Base-by-base conservation (phyloP, 2,888 invertebrate genomes). In the Chorisops tibialis region DNA sequence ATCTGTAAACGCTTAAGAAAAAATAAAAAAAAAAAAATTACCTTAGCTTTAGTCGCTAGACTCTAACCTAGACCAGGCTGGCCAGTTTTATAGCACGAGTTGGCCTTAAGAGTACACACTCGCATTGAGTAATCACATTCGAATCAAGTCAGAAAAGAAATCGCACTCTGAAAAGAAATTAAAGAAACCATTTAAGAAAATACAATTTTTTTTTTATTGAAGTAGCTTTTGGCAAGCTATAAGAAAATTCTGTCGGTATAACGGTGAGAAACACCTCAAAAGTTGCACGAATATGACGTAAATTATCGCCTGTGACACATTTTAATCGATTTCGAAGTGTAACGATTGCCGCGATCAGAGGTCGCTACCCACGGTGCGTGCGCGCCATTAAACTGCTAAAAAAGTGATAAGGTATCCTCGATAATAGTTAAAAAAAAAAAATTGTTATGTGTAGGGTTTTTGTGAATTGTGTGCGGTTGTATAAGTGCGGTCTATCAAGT, bases 401-500 rank as follows among this genome's bases (percentile, higher is more conserved):
- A 6, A 22, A 30, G 56, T 56, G 56, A 56, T 56, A 56, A 56
- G 45, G 45, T 45, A 43, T 56, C 43, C 45, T 9, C 30, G n/a
- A n/a, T n/a, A n/a, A n/a, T n/a, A n/a, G n/a, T n/a, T 45, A 30
- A 45, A 56, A 43, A 9, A 35, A 56, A 45, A n/a, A n/a, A n/a
- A n/a, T n/a, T n/a, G n/a, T n/a, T n/a, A n/a, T n/a, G n/a, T n/a
- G n/a, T n/a, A n/a, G n/a, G n/a, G n/a, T n/a, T n/a, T n/a, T n/a
- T n/a, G 43, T 35, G 45, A 45, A 18, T 43, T 45, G 56, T 56
- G 1, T 56, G 56, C 43, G 56, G 56, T 30, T 37, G 43, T 56
- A 35, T 43, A 35, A 43, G 18, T 35, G 18, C 19, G 19, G 38
- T 56, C 30, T 56, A 35, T 52, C 22, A 35, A 35, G 56, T 24